phyloP scores from a whole-genome alignment of 2,113 vertebrate genomes.

The Petrocephalus zakoni region DNA sequence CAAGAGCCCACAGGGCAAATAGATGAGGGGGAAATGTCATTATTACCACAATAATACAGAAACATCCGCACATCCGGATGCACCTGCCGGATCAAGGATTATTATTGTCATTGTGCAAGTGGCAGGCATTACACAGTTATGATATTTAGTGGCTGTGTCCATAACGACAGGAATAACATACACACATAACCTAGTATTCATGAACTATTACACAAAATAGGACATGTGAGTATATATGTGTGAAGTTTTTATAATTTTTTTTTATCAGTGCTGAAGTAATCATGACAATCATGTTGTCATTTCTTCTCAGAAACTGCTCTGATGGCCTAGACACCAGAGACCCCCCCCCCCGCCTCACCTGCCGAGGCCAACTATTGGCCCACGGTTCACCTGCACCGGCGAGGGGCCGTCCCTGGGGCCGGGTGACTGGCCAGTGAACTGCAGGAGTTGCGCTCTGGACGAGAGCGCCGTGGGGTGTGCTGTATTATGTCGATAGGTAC shows the following conservation, averaged over 20 bases:
- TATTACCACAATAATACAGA: background rate
- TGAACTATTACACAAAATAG: background rate
- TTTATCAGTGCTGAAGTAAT: background rate
- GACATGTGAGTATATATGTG: background rate
- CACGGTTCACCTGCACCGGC: background rate
- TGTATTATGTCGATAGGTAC: background rate
- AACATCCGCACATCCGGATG: background rate
- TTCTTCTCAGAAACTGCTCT: conserved; percentile 34
- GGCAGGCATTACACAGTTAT: background rate
- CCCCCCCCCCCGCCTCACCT: background rate
- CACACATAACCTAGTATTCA: background rate
- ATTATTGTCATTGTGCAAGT: background rate
- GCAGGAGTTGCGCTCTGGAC: background rate
- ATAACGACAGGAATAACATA: background rate
- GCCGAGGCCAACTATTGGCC: background rate
- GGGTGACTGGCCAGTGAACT: background rate
- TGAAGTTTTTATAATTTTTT: background rate
- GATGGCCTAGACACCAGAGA: conserved; percentile 11
- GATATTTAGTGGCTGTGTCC: background rate
- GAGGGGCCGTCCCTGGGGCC: background rate
- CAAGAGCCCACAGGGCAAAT: background rate
- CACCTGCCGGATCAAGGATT: background rate
- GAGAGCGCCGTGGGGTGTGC: background rate
- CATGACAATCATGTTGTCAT: background rate
- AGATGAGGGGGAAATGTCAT: background rate